Base-by-base conservation (phyloP, 2,888 invertebrate species). In the Deilephila porcellus region DNA sequence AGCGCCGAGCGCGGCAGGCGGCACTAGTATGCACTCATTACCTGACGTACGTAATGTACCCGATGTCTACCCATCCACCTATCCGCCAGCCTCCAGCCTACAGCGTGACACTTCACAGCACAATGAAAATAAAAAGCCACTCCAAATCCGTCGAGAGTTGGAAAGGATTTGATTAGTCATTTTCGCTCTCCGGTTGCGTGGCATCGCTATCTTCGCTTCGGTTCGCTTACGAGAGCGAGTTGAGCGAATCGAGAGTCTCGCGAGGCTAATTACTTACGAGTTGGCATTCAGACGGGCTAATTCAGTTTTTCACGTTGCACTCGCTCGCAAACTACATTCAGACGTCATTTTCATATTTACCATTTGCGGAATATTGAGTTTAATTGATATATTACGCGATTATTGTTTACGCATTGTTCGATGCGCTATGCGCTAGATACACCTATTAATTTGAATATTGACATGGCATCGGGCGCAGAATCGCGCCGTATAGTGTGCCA, bases 161-260 rank as follows among this genome's bases (percentile, higher is more conserved):
- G 88, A 91, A 92, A 91, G 92, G 93, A 94, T 94, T 94, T 94
- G 94, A 94, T 94, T 94, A 94, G 93, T 92, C 93, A 93, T 93
- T 93, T 94, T 92, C 87, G 90, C 91, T 92, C 91, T 88, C 87
- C 86, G 90, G 88, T 85, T 82, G 86, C 83, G 87, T 88, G 88
- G 90, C 90, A 86, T 90, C 88, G 87, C 90, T 91, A 92, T 92
- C 93, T 93, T 93, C 92, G 90, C 91, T 89, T 81, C 91, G 93
- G 89, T 90, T 90, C 91, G 92, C 90, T 92, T 90, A 90, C 90
- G 89, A 94, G 94, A 86, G 93, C 88, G 88, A 85, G 83, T 83
- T 80, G 86, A 86, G 83, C 88, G 89, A 78, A 91, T 94, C 92
- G 93, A 93, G 93, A 89, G 91, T 92, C 94, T 92, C 94, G 89